Conservation (phyloP, 2,888 invertebrate genomes). For the Tenthredo mesomela region DNA sequence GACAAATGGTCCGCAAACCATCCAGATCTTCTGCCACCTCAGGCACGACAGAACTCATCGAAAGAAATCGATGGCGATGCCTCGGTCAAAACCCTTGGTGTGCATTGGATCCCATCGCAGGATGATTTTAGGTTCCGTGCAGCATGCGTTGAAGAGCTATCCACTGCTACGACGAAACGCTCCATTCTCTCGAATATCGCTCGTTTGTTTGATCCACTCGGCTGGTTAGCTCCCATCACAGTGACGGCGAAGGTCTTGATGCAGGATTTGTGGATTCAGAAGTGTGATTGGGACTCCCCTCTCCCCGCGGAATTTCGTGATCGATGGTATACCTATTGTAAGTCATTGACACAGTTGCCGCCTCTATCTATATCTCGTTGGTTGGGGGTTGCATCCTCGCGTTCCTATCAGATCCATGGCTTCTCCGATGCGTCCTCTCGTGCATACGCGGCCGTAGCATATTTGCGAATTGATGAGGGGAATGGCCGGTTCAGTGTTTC, state of each 20-base stretch:
- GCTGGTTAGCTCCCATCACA: constrained; percentile 19
- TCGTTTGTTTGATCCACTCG: constrained; percentile 20
- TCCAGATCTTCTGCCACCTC: no score
- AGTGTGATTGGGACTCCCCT: neutral
- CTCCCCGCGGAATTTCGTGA: neutral
- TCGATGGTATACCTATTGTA: neutral
- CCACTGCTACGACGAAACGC: neutral
- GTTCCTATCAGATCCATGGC: neutral
- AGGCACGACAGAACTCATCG: no score
- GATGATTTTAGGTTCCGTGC: no score
- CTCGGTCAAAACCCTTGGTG: no score
- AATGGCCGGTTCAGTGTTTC: neutral
- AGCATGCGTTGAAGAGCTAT: neutral
- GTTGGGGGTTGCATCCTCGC: neutral
- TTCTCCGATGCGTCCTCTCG: constrained; percentile 9
- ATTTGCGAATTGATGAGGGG: neutral
- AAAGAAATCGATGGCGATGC: no score
- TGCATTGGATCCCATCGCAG: no score
- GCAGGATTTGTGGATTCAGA: constrained; percentile 20
- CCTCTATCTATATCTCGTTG: neutral
- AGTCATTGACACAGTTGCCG: neutral
- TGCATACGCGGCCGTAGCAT: constrained; percentile 6
- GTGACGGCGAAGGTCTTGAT: constrained; percentile 5
- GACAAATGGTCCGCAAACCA: no score
- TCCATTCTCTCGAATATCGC: neutral